Evolutionary conservation across 1,140 invertebrate species (phyloP), one percentile per base, ranked within the genome.

Genomic region (Neuroterus valhalla): DNA sequence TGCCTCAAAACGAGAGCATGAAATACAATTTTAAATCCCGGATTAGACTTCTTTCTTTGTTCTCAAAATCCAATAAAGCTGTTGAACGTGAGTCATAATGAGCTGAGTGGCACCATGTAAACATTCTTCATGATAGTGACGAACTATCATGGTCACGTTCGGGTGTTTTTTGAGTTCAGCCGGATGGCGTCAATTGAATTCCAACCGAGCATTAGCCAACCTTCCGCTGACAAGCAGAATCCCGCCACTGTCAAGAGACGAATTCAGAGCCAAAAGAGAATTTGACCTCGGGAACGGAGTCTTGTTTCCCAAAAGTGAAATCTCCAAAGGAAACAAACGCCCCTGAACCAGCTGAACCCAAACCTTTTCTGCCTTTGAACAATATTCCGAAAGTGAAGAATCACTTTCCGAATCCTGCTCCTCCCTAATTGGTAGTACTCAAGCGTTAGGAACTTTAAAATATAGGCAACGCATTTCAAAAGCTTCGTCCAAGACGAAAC

Each of bases 21-120:
- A 69, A 12, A 78, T 55, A 44, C 81, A 77, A 2, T 76, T 75
- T 12, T 76, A 44, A 31, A 85, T 66, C 12, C 81, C 67, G 17
- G 75, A 74, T 21, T 79, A 82, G 3, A 84, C 75, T 38, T 76
- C 38, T 23, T 74, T 10, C 46, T 72, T 72, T 3, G 72, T 71
- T 17, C 72, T 67, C 8, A 79, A 31, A 15, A 84, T 82, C 84
- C 84, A 86, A 71, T 78, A 86, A 23, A 71, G 66, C 15, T 81
- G 42, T 10, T 79, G 45, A 23, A 83, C 44, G 1, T 77, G 42
- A 26, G 71, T 62, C 19, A 81, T 55, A 3, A 80, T 77, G 1
- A 80, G 50, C 5, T 76, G 78, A 38, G 81, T 74, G 10, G 81
- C 82, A 45, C 69, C 73, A 75, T 89, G 50, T 1, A 55, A 14